Base-by-base conservation (phyloP, 2,113 vertebrate species). In the Leptosomus discolor region DNA sequence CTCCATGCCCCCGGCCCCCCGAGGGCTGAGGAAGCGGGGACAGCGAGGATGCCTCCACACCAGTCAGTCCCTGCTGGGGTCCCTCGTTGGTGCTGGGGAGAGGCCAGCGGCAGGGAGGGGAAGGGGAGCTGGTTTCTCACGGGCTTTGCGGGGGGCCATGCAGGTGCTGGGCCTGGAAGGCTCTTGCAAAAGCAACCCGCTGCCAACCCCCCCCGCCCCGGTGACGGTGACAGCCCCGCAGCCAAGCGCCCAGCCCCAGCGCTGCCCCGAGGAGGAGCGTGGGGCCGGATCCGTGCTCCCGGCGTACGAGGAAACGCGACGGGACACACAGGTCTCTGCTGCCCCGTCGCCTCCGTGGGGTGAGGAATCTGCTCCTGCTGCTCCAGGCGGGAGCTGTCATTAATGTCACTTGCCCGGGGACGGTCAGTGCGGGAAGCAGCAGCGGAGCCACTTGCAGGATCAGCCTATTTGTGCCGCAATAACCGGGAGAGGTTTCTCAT, bases 31-130 rank as follows among this genome's bases (percentile, higher is more conserved):
- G 56, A 27, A 17, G 15, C 2, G 1, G 67, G 30, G 32, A 41
- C 16, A 15, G 43, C 6, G 15, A 43, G 50, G 73, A 30, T 58
- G 17, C 15, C 3, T 22, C 89, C 41, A 1, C 0, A 3, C n/a
- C 26, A 27, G 13, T 54, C 11, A 8, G 1, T 57, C 36, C 71
- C n/a, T n/a, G n/a, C n/a, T n/a, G n/a, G n/a, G n/a, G n/a, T n/a
- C n/a, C n/a, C n/a, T n/a, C 1, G 0, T 0, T 2, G 71, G 67
- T 29, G 41, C 19, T 39, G 0, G 0, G 50, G 43, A 19, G 18
- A 24, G 51, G 11, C 23, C 32, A 8, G 51, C 1, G 12, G 6
- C 0, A 2, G 43, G 43, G 30, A 48, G 21, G 19, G 50, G 36
- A n/a, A 26, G 17, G 14, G 4, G n/a, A 73, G 27, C 1, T 37